Evolutionary conservation across 1,140 invertebrate genomes (phyloP), one percentile per base, ranked within the genome.

Genomic region (Lucilia sericata): DNA sequence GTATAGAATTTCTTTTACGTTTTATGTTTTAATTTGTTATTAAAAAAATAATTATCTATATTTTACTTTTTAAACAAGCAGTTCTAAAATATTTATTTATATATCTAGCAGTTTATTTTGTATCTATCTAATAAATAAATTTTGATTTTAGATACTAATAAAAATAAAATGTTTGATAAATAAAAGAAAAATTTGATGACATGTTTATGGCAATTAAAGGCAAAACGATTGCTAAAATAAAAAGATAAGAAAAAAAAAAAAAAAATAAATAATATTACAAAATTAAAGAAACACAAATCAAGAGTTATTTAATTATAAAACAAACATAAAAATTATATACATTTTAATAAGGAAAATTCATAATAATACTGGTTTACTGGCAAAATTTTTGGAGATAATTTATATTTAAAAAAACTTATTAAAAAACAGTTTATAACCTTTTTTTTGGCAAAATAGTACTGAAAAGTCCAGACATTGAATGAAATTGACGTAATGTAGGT

Each of bases 51-150:
- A 55, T 5, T 49, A 49, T 49, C 19, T 51, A 25, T 49, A 80
- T 49, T 80, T 80, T 80, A 49, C 76, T 49, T 80, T 49, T 47
- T 80, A 80, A 80, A 80, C 76, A 80, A 80, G 76, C 76, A 80
- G 76, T 80, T 80, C 5, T 21, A 10, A 51, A 80, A 51, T 49
- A 80, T 70, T 19, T 42, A 78, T 78, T 19, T 78, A 42, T 47
- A n/a, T 21, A 76, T 76, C 65, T 21, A 70, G 19, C 65, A 21
- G 65, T 10, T 70, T 70, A 2, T 9, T 70, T 70, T 70, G n/a
- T 60, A 60, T 60, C 55, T 60, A 60, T 60, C 55, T 60, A 60
- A 60, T 60, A 60, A 17, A 14, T 17, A 17, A 60, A 60, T 60
- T n/a, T 60, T 60, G 55, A 60, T 60, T 60, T n/a, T 60, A n/a